phyloP scores from a whole-genome alignment of 2,797 vertebrate species.

The Siniperca scherzeri region DNA sequence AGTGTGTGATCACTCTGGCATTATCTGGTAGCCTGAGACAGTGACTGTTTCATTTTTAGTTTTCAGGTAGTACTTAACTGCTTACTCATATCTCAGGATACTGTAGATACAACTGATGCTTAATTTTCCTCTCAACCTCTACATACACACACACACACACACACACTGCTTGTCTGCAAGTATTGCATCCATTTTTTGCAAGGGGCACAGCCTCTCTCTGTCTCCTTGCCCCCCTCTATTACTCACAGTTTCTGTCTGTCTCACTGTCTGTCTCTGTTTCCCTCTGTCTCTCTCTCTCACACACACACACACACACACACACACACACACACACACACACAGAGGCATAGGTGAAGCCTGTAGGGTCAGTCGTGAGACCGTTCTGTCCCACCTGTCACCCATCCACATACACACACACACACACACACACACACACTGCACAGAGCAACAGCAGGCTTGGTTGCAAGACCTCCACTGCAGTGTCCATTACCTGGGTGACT shows the following conservation, averaged over 20 bases:
- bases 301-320: too few relatives aligned
- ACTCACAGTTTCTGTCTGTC: slow-evolving; percentile 27
- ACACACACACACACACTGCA: slow-evolving; percentile 7
- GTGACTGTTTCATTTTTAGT: slow-evolving; percentile 51
- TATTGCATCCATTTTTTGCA: not conserved
- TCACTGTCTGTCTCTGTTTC: slow-evolving; percentile 25
- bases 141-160: slow-evolving; percentile 16
- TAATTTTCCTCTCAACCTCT: not conserved
- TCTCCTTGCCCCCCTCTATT: not conserved
- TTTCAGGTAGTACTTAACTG: slow-evolving; percentile 44
- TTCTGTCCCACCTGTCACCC: too few relatives aligned
- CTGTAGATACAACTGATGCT: slow-evolving; percentile 50
- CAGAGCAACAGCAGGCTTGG: slow-evolving; percentile 1
- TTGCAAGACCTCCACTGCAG: slow-evolving; percentile 42
- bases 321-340: too few relatives aligned
- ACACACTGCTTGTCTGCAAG: slow-evolving; percentile 14
- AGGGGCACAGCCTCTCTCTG: slow-evolving; percentile 3
- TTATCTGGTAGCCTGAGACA: slow-evolving; percentile 52
- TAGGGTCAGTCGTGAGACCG: slow-evolving; percentile 40
- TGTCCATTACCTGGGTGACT: slow-evolving; percentile 60
- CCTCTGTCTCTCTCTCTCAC: not conserved
- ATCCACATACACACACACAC: slow-evolving; percentile 3
- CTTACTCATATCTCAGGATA: slow-evolving; percentile 54
- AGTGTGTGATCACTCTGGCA: slow-evolving; percentile 32
- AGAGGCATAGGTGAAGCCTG: slow-evolving; percentile 21